phyloP scores from a whole-genome alignment of 2,888 invertebrate species.

The Rambutsinella grinnellia region DNA sequence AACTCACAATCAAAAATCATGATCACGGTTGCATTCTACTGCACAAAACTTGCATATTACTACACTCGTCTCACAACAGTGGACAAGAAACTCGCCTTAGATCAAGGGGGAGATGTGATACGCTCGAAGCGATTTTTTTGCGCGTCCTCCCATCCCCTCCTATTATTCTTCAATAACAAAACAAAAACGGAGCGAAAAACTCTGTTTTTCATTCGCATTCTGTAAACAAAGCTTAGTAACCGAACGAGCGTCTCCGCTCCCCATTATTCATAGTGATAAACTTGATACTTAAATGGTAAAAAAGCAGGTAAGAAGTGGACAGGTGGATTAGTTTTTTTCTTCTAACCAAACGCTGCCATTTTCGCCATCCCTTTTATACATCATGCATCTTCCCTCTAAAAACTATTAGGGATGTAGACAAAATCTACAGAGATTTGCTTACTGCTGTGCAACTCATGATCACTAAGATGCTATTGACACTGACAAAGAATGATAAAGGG shows the following conservation, averaged over 20 bases:
- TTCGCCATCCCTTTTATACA: background rate
- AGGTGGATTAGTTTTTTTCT: background rate
- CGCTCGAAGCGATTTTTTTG: background rate
- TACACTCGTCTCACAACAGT: background rate
- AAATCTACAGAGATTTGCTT: too few relatives aligned
- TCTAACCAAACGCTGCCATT: background rate
- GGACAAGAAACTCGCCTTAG: background rate
- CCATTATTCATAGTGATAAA: too few relatives aligned
- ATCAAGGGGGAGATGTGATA: background rate
- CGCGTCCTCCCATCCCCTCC: background rate
- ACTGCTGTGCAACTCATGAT: background rate
- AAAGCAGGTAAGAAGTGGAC: background rate
- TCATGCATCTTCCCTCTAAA: background rate
- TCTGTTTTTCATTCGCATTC: too few relatives aligned
- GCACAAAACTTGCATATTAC: too few relatives aligned
- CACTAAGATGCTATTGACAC: background rate
- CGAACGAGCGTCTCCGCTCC: too few relatives aligned
- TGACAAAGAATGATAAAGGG: background rate
- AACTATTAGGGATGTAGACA: background rate
- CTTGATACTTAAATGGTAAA: too few relatives aligned
- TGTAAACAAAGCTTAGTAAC: too few relatives aligned
- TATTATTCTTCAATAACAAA: too few relatives aligned
- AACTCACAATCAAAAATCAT: too few relatives aligned
- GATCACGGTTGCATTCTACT: too few relatives aligned
- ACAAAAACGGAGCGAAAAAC: too few relatives aligned